These are phyloP conservation scores for Babylonia areolata DNA, from an alignment of 1,140 invertebrate genomes.

Conservation along the genomic window DNA sequence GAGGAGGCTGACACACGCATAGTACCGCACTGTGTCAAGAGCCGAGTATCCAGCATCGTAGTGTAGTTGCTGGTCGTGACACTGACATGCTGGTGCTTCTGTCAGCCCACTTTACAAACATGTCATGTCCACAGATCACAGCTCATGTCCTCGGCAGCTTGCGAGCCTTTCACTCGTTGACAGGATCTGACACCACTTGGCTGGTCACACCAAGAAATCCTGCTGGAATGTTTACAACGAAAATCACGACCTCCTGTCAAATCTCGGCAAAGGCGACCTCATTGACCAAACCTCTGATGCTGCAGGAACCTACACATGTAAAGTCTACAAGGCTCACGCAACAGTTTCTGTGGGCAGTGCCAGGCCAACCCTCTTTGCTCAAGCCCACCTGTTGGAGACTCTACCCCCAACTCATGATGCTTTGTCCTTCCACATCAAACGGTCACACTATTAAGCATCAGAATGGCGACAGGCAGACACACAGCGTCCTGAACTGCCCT, in stretches of 20 bases:
- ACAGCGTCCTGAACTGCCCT: conserved; percentile 1
- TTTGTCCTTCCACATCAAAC: conserved; percentile 3
- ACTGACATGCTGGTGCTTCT: not conserved
- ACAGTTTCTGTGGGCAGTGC: too few relatives aligned
- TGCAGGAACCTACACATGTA: not conserved
- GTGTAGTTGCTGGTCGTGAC: too few relatives aligned
- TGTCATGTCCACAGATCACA: not conserved
- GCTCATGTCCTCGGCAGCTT: not conserved
- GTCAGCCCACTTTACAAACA: not conserved
- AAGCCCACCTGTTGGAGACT: not conserved
- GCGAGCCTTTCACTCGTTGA: not conserved
- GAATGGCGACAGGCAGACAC: not conserved
- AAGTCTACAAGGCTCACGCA: too few relatives aligned
- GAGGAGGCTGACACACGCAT: too few relatives aligned
- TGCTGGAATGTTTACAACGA: conserved; percentile 3
- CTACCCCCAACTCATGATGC: conserved; percentile 10
- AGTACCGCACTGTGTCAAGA: too few relatives aligned
- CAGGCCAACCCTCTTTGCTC: too few relatives aligned
- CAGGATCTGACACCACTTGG: conserved; percentile 6
- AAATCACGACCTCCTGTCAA: not conserved
- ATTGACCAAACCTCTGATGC: not conserved
- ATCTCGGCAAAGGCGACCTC: not conserved
- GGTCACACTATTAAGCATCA: conserved; percentile 3
- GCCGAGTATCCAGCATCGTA: too few relatives aligned
- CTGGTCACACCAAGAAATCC: conserved; percentile 7